phyloP scores from a whole-genome alignment of 2,797 vertebrate genomes.

The Chiloscyllium punctatum region DNA sequence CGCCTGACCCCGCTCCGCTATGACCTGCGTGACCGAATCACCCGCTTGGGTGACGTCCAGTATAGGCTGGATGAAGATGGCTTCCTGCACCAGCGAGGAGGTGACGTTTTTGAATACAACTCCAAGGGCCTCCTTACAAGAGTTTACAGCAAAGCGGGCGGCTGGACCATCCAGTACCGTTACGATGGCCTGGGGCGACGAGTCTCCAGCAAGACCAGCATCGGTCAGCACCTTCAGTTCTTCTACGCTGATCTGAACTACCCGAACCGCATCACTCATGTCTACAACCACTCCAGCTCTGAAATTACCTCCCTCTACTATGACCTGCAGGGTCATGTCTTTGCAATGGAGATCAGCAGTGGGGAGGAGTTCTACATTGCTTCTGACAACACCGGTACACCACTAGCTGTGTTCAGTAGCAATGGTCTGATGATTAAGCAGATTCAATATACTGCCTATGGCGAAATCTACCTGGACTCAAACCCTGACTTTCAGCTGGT shows the following conservation, averaged over 20 bases:
- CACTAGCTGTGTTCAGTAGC: constrained; percentile 89
- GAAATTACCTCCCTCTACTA: constrained; percentile 98
- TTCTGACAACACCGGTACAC: constrained; percentile 90
- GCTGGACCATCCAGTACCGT: constrained; percentile 90
- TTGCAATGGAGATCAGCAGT: constrained; percentile 97
- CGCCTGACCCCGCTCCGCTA: constrained; percentile 85
- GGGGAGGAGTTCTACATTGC: constrained; percentile 97
- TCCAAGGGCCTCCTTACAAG: constrained; percentile 89
- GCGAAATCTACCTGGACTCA: constrained; percentile 94
- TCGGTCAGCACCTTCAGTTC: constrained; percentile 90
- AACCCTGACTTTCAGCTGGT: constrained; percentile 93
- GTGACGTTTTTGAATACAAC: constrained; percentile 94
- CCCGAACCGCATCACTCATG: constrained; percentile 87
- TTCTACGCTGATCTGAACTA: constrained; percentile 94
- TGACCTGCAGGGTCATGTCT: constrained; percentile 93
- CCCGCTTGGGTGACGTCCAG: constrained; percentile 88
- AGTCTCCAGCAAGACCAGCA: constrained; percentile 84
- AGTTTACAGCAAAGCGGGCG: constrained; percentile 90
- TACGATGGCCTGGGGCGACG: constrained; percentile 90
- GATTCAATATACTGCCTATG: constrained; percentile 96
- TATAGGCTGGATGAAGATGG: constrained; percentile 94
- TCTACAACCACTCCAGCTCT: constrained; percentile 96
- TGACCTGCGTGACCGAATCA: constrained; percentile 90
- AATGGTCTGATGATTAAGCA: constrained; percentile 93
- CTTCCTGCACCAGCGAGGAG: constrained; percentile 85